Evolutionary conservation across 1,140 invertebrate species (phyloP).

Genomic region (Drosophila albomicans): DNA sequence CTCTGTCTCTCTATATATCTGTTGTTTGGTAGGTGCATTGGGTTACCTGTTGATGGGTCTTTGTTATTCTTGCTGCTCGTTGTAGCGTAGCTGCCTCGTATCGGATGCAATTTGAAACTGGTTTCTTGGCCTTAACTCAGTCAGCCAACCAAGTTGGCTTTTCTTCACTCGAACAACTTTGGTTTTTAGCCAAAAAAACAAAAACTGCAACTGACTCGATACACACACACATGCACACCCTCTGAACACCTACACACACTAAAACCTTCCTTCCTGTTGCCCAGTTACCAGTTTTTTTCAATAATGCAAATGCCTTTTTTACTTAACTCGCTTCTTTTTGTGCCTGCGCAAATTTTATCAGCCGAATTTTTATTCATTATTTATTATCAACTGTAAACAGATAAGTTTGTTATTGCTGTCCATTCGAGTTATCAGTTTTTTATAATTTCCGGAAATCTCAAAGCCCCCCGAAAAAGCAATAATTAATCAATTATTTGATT

Average conservation of each 20-base stretch:
- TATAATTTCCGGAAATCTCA: constrained; percentile 2
- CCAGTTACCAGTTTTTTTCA: constrained; percentile 25
- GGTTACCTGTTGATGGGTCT: constrained; percentile 76
- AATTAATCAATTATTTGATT: constrained; percentile 4
- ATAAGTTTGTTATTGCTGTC: neutral
- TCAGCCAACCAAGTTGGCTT: constrained; percentile 12
- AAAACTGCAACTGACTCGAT: constrained; percentile 18
- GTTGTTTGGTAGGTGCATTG: constrained; percentile 66
- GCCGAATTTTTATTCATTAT: neutral
- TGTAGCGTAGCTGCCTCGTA: constrained; percentile 38
- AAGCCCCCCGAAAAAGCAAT: neutral
- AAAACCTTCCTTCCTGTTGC: constrained; percentile 2
- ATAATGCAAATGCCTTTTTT: constrained; percentile 1
- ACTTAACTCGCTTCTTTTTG: neutral
- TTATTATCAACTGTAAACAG: neutral
- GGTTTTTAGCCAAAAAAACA: constrained; percentile 31
- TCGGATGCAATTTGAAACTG: constrained; percentile 67
- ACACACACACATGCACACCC: constrained; percentile 2
- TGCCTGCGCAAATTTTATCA: too few species aligned
- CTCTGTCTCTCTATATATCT: too few species aligned
- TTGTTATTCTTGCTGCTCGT: constrained; percentile 39
- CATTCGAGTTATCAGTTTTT: neutral
- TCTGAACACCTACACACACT: neutral
- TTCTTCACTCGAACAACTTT: constrained; percentile 21
- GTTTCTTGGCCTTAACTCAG: constrained; percentile 51